phyloP scores from a whole-genome alignment of 1,140 invertebrate genomes.

The Drosophila mauritiana region DNA sequence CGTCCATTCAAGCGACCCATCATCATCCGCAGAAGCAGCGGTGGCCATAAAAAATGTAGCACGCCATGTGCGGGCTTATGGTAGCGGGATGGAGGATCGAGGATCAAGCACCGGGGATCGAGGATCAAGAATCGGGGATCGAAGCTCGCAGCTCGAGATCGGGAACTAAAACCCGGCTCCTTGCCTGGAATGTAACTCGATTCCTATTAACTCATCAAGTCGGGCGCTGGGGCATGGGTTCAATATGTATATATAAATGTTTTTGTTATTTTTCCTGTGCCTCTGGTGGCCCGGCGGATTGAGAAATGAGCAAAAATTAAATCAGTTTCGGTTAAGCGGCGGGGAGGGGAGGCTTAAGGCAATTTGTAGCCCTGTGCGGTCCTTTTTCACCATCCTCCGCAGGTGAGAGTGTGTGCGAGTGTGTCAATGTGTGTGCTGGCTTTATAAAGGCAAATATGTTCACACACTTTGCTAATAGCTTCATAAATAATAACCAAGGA shows the following conservation, averaged over 20 bases:
- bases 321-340: conserved; percentile 77
- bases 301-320: conserved; percentile 74
- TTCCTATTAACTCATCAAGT: conserved; percentile 84
- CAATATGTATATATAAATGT: conserved; percentile 18
- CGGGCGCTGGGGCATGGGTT: conserved; percentile 71
- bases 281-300: conserved; percentile 61
- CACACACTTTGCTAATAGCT: conserved; percentile 84
- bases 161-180: conserved; percentile 15
- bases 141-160: conserved; percentile 21
- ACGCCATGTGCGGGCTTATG: conserved; percentile 61
- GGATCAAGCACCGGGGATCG: conserved; percentile 15
- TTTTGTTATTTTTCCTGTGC: conserved; percentile 37
- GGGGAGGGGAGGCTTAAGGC: conserved; percentile 61
- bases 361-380: conserved; percentile 82
- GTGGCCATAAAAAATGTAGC: conserved; percentile 21
- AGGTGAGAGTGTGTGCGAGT: conserved; percentile 35
- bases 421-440: conserved; percentile 38
- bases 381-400: conserved; percentile 53
- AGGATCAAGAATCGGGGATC: conserved; percentile 14
- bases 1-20: conserved; percentile 73
- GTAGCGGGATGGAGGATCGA: not conserved
- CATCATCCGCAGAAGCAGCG: conserved; percentile 53
- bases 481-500: conserved; percentile 84
- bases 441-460: conserved; percentile 80
- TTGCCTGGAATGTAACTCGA: conserved; percentile 84